These are phyloP conservation scores for Pachyuromys duprasi DNA, from an alignment of 2,797 vertebrate genomes.

Conservation along the genomic window DNA sequence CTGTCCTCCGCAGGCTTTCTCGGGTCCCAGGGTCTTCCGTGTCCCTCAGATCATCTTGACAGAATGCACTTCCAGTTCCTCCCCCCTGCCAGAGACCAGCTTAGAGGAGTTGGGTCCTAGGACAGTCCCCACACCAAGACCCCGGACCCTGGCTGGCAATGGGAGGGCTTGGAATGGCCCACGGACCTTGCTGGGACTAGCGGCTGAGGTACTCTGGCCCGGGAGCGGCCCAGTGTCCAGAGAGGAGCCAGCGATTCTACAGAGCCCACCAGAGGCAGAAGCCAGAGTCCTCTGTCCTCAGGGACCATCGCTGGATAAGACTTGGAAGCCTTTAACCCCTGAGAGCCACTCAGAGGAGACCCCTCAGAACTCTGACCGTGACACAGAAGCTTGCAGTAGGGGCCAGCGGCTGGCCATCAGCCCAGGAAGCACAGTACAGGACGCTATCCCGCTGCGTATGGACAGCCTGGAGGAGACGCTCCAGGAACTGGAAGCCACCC, in stretches of 20 bases:
- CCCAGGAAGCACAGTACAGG: neutral
- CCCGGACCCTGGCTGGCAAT: neutral
- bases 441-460: constrained; percentile 80
- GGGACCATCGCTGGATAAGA: constrained; percentile 58
- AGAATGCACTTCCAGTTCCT: constrained; percentile 87
- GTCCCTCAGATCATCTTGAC: constrained; percentile 92
- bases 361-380: neutral
- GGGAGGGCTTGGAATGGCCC: neutral
- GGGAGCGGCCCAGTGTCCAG: rapidly evolving
- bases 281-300: constrained; percentile 64
- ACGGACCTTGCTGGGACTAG: neutral
- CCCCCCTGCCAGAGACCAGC: constrained; percentile 84
- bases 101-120: constrained; percentile 69
- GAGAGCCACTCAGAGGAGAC: constrained; percentile 69
- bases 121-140: constrained; percentile 34
- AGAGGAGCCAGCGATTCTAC: constrained; percentile 70
- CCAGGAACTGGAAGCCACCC: constrained; percentile 93
- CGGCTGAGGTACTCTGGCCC: neutral
- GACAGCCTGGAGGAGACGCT: constrained; percentile 97
- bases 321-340: constrained; percentile 61
- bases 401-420: neutral
- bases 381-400: neutral
- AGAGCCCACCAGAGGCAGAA: constrained; percentile 60
- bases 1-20: constrained; percentile 82
- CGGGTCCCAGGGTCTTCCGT: constrained; percentile 75